Base-by-base conservation (phyloP, 2,797 vertebrate genomes). In the Enteromius argenteus region DNA sequence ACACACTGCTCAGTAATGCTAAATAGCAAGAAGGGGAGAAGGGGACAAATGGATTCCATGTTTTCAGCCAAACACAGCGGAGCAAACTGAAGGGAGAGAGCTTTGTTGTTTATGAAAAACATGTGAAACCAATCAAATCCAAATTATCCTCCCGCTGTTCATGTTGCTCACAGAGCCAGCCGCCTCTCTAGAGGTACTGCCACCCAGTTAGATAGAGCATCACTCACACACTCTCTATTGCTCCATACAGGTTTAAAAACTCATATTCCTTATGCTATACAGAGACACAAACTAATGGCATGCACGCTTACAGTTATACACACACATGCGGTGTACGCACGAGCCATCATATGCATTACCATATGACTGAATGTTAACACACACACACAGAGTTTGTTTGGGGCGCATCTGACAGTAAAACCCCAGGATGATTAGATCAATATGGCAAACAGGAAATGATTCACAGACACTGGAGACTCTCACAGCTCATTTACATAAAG, bases 21-120 rank as follows among this genome's bases (percentile, higher is more conserved):
- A 90, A 90, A 92, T 90, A 85, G 91, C 88, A 89, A 89, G 89
- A 85, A 86, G 68, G 86, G 85, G 89, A 91, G 89, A 86, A 91
- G 78, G 90, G 92, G 90, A 92, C 91, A 95, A 95, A 95, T 95
- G 93, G 93, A 94, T 94, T 91, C 94, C 94, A 95, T 92, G 94
- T 94, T 95, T 94, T 93, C 91, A 93, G 93, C 91, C 90, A 94
- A 94, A 94, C 92, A 90, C 85, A 89, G 93, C 92, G 84, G 86
- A 94, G 93, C 93, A 91, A 42, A 90, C 91, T 91, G 91, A 62
- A 81, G 84, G 77, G 60, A 84, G 51, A 88, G 89, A 90, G 90
- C 94, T 94, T 95, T 95, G 93, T 93, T 95, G 94, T 95, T 94
- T 94, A 94, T 94, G 93, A 94, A 94, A 91, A 94, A 95, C 95